Percentiles rank a stretch among this genome's conserved stretches.
Conservation (phyloP, 92 coral and sea anemone genomes). For the Micromussa lordhowensis region DNA sequence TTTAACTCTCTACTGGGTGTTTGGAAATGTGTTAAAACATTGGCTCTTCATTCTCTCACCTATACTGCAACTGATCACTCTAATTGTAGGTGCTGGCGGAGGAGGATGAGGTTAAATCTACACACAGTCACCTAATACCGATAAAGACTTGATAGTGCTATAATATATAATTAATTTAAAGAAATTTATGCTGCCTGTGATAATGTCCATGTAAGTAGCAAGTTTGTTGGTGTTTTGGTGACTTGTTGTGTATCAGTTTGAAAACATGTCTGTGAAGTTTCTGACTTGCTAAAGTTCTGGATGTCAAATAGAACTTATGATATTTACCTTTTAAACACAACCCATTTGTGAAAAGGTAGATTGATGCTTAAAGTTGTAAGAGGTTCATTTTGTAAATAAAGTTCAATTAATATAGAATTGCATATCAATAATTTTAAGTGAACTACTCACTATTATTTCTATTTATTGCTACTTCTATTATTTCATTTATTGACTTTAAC, state of each 20-base stretch:
- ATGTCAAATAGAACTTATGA: constrained; percentile 56
- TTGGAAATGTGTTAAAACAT: too few relatives aligned
- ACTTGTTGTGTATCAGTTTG: neutral
- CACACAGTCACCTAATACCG: constrained; percentile 56
- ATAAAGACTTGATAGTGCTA: neutral
- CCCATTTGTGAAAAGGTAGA: constrained; percentile 53
- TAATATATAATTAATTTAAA: neutral
- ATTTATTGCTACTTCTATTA: too few relatives aligned
- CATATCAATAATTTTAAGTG: too few relatives aligned
- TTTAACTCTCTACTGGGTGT: too few relatives aligned
- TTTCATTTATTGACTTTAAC: too few relatives aligned
- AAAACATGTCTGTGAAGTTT: neutral
- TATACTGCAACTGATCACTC: neutral
- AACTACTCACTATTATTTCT: too few relatives aligned
- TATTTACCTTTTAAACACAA: constrained; percentile 69
- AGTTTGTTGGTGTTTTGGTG: constrained; percentile 14
- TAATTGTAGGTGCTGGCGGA: constrained; percentile 77
- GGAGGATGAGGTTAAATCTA: constrained; percentile 88
- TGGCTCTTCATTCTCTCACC: too few relatives aligned
- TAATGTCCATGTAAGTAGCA: neutral
- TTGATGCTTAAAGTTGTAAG: constrained; percentile 28
- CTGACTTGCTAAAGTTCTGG: neutral
- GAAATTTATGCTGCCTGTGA: neutral
- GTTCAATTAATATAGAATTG: neutral
- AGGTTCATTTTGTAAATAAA: neutral